These are phyloP conservation scores for Autographa gamma DNA, from an alignment of 2,888 invertebrate genomes.

Conservation along the genomic window DNA sequence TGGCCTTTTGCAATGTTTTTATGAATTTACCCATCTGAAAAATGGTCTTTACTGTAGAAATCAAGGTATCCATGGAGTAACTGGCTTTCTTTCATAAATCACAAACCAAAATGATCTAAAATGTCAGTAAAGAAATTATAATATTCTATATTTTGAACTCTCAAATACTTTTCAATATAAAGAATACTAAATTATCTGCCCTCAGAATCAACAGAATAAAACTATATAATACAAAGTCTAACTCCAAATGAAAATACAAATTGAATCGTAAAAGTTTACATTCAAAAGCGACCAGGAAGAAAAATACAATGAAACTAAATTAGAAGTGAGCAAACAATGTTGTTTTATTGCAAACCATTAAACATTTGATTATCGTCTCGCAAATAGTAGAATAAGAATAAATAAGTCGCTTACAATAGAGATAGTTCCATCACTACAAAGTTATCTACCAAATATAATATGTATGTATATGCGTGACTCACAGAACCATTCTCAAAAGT, in stretches of 20 bases:
- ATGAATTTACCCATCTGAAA: no score
- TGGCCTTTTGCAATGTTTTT: no score
- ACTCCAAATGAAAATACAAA: neutral
- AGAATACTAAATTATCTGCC: no score
- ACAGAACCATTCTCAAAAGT: slow-evolving; percentile 18
- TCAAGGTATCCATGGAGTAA: no score
- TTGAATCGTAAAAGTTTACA: neutral
- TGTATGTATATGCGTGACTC: slow-evolving; percentile 17
- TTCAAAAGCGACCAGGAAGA: slow-evolving; percentile 3
- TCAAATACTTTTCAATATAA: no score
- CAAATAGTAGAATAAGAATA: slow-evolving; percentile 24
- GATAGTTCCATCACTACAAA: slow-evolving; percentile 9
- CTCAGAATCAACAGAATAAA: neutral
- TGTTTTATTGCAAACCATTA: slow-evolving; percentile 36
- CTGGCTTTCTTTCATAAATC: no score
- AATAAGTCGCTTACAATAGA: slow-evolving; percentile 29
- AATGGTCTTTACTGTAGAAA: no score
- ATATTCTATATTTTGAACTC: no score
- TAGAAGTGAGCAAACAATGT: slow-evolving; percentile 22
- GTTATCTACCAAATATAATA: slow-evolving; percentile 31
- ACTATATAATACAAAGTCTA: neutral
- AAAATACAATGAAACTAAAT: slow-evolving; percentile 9
- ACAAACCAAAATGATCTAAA: no score
- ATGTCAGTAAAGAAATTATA: no score
- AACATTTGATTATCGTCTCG: slow-evolving; percentile 25